Evolutionary conservation across 2,797 vertebrate species (phyloP), one percentile per base, ranked within the genome.

Genomic region (Amazona finschi): DNA sequence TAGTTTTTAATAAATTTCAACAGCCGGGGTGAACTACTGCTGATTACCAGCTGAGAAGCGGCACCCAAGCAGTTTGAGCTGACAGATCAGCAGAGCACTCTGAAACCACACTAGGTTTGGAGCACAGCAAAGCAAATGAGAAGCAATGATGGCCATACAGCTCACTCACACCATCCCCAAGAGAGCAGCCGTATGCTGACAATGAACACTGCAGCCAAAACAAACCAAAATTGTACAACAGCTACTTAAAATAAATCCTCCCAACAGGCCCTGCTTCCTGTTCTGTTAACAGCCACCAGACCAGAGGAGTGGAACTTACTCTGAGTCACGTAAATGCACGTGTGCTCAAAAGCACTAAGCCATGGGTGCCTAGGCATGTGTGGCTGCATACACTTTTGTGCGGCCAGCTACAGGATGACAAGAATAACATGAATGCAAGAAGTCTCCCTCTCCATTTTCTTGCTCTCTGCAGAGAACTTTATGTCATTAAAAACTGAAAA

Each of bases 241-340:
- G 58, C 44, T 90, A 91, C 95, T 94, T 90, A 96, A 96, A 97
- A 95, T 93, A 94, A 91, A 71, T 39, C 33, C 53, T 94, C 91
- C 79, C 76, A 75, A 49, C 1, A 58, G 76, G 77, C 83, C 85
- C 38, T 57, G 64, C 64, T 95, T 96, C 91, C 95, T 94, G 84
- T 88, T 85, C 93, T 75, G 72, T 71, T 67, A 70, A 47, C 43
- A 94, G 66, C 55, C 91, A 81, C 85, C 58, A 83, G 74, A 62
- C 55, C 62, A 82, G 60, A 69, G 76, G n/a, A 94, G 70, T 57
- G 66, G 79, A 87, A 83, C 89, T 82, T 12, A 67, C 57, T 74
- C 61, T 47, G 75, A 94, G 89, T 89, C 87, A 93, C 4, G 1
- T 87, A 75, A 85, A 65, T 20, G 67, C 70, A 69, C 2, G 2